Evolutionary conservation across 2,113 vertebrate species (phyloP), one percentile per base, ranked within the genome.

Genomic region (Calonectris borealis): DNA sequence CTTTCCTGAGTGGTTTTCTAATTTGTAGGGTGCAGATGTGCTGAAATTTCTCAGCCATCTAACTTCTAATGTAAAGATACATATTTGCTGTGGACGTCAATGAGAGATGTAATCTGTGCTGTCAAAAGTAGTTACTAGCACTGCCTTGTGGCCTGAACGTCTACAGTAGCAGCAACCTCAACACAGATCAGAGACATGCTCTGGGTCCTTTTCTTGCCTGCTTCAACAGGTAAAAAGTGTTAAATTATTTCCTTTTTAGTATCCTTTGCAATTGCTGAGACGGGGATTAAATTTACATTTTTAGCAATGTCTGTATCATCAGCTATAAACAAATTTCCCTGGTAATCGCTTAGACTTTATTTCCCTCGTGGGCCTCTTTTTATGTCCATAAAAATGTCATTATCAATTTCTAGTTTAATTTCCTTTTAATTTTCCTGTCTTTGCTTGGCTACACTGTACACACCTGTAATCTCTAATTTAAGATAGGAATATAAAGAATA

Each of bases 281-380:
- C 46, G 58, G 60, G 58, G 76, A 82, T 90, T 90, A 84, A 86
- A 86, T 81, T 78, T 83, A 86, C 2, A 1, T 82, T 95, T 91
- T 83, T 73, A 93, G 49, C 61, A 27, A 69, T 27, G 70, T 66
- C 49, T 85, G 42, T 69, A 62, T 93, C 44, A 48, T 87, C 81
- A 91, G n/a, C 91, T 89, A 18, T 87, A 95, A 97, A 95, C 73
- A 97, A 84, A 91, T 94, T 87, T 91, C 32, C 6, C 62, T 77
- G 54, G 65, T 79, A 96, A 94, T 91, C 4, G 5, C 83, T 75
- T 78, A 27, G 52, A 42, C 54, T 94, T 79, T 87, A 76, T 91
- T 94, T 87, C 46, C 49, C 78, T 90, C 29, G 16, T 82, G 94
- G 78, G 54, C 46, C 58, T 95, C 38, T 73, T 93, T 91, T 91